Base-by-base conservation (phyloP, 2,113 vertebrate species). In the Pygathrix nemaeus region DNA sequence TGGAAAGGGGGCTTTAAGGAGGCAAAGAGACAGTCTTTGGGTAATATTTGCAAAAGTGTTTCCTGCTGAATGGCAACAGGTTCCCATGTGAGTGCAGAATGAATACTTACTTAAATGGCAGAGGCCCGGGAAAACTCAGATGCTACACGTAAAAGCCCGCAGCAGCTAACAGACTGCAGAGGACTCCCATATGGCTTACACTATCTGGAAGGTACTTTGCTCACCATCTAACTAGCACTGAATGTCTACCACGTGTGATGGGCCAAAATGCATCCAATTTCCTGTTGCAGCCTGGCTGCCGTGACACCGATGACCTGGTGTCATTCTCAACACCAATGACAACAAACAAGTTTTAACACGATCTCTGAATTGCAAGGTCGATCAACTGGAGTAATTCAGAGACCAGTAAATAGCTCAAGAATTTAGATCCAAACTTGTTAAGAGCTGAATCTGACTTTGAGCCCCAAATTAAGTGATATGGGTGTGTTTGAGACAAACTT, bases 381-480 rank as follows among this genome's bases (percentile, higher is more conserved):
- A 59, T 38, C n/a, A 84, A 85, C 35, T 45, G 73, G 35, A 98
- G 59, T 87, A 83, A 61, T 72, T 82, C 66, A 38, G 75, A 89
- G 45, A 43, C 35, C 78, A 88, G 80, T n/a, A 80, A 87, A 64
- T 1, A 88, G 32, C 61, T 90, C 70, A 80, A 84, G 20, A 93
- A 76, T 68, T 45, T 43, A 81, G 83, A n/a, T 81, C 45, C 21
- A 57, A 80, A 90, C 38, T 21, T 95, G n/a, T 82, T 73, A 87
- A 95, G 13, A 64, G 38, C 13, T 11, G 32, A 93, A 16, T 48
- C 76, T 95, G 85, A 55, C 70, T 76, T 86, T 70, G 30, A 85
- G 59, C 9, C 30, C 55, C 82, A 68, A 79, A 72, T 76, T 79
- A 88, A 89, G 68, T 52, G 30, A 55, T n/a, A 84, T 87, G 50